These are phyloP conservation scores for Leucoptera coffeella DNA, from an alignment of 2,888 invertebrate species.

Conservation along the genomic window DNA sequence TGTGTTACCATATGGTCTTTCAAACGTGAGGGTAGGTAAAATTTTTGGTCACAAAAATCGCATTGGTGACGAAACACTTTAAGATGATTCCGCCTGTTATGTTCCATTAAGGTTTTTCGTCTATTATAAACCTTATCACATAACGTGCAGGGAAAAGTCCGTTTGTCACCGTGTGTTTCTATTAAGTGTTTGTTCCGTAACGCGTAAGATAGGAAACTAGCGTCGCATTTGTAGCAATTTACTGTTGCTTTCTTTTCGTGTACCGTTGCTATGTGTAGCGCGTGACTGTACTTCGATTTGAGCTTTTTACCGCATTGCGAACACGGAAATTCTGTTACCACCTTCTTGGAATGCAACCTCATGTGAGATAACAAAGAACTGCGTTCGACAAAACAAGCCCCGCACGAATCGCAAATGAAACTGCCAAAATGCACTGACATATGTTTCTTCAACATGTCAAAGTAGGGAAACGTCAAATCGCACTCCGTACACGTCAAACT, in stretches of 20 bases:
- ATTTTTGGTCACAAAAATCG: slow-evolving; percentile 37
- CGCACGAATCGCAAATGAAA: slow-evolving; percentile 31
- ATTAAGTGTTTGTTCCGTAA: slow-evolving; percentile 31
- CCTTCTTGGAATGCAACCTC: slow-evolving; percentile 24
- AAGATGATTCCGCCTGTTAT: slow-evolving; percentile 26
- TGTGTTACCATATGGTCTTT: slow-evolving; percentile 26
- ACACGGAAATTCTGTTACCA: slow-evolving; percentile 29
- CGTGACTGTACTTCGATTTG: slow-evolving; percentile 29
- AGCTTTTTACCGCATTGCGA: slow-evolving; percentile 35
- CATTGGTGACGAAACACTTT: no score
- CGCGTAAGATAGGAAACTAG: no score
- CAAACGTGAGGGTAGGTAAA: slow-evolving; percentile 25
- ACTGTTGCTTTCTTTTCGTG: no score
- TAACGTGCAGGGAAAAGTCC: slow-evolving; percentile 21
- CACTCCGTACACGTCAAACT: slow-evolving; percentile 20
- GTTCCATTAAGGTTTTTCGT: slow-evolving; percentile 22
- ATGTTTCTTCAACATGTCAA: slow-evolving; percentile 30
- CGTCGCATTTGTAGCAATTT: no score
- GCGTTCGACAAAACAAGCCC: slow-evolving; percentile 40
- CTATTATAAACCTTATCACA: slow-evolving; percentile 23
- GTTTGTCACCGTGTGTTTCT: slow-evolving; percentile 23
- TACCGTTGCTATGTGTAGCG: slow-evolving; percentile 22
- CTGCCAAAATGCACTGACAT: slow-evolving; percentile 38
- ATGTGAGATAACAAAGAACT: slow-evolving; percentile 33
- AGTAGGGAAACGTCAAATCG: slow-evolving; percentile 14